Conservation (phyloP, 2,888 invertebrate genomes). For the Muschampia plurimacula region DNA sequence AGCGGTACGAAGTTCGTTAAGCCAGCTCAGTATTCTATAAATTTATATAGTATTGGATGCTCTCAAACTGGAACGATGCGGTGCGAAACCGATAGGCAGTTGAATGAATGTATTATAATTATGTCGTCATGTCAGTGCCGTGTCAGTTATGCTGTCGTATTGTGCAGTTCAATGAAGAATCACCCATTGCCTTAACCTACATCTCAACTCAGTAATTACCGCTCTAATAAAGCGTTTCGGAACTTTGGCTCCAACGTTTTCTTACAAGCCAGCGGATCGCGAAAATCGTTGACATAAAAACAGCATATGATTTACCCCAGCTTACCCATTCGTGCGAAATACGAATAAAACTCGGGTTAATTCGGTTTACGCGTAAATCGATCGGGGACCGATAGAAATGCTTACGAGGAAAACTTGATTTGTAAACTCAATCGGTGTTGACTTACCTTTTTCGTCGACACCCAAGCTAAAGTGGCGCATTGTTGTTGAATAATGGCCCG, state of each 20-base stretch:
- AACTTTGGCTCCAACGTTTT: slow-evolving; percentile 18
- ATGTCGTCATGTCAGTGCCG: background rate
- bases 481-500: background rate
- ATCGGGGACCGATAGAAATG: slow-evolving; percentile 19
- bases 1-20: too few relatives aligned
- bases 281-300: slow-evolving; percentile 24
- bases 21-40: too few relatives aligned
- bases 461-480: slow-evolving; percentile 7
- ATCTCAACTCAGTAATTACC: slow-evolving; percentile 14
- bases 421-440: slow-evolving; percentile 30
- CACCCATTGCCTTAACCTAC: background rate
- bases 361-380: slow-evolving; percentile 29
- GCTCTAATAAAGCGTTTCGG: slow-evolving; percentile 17
- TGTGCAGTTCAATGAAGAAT: background rate
- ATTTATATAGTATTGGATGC: too few relatives aligned
- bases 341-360: slow-evolving; percentile 27
- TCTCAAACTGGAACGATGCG: too few relatives aligned
- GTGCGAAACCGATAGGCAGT: too few relatives aligned
- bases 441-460: slow-evolving; percentile 24
- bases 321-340: slow-evolving; percentile 18
- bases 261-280: slow-evolving; percentile 11
- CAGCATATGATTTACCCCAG: slow-evolving; percentile 17
- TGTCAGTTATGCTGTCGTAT: background rate
- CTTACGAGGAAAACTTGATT: slow-evolving; percentile 27
- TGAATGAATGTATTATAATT: too few relatives aligned